Percentiles rank a stretch among this genome's conserved stretches.
Evolutionary conservation across 2,113 vertebrate genomes (phyloP).

Genomic region (Oreochromis tanganicae): DNA sequence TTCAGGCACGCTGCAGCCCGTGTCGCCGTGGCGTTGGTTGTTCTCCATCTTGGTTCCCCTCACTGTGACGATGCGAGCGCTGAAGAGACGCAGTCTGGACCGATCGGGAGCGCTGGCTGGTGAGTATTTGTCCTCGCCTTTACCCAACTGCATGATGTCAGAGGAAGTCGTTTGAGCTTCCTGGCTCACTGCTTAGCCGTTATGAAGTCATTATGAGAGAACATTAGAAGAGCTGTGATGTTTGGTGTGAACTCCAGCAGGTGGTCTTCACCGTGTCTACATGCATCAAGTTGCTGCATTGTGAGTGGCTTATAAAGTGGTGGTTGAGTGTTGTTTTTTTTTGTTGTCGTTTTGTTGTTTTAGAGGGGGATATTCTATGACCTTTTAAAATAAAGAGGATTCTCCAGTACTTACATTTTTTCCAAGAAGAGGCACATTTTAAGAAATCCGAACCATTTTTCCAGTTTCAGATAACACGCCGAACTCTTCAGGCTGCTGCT

Average conservation of each 20-base stretch:
- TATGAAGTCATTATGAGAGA: not conserved
- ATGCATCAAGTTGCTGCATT: not conserved
- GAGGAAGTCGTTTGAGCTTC: not conserved
- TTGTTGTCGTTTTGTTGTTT: not conserved
- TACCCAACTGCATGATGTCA: not conserved
- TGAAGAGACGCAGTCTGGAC: conserved; percentile 86
- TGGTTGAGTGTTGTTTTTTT: not conserved
- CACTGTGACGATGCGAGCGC: conserved; percentile 71
- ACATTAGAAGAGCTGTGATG: not conserved
- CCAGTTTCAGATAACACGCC: not conserved
- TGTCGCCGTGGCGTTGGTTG: conserved; percentile 96
- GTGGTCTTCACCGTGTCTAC: not conserved
- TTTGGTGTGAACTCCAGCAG: not conserved
- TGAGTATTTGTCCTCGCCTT: conserved; percentile 24
- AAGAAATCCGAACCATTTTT: not conserved
- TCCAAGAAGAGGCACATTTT: not conserved
- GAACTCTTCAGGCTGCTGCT: not conserved
- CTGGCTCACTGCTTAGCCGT: not conserved
- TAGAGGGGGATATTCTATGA: not conserved
- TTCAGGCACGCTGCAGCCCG: conserved; percentile 81
- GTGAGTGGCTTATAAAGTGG: not conserved
- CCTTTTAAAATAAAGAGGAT: not conserved
- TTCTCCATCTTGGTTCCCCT: conserved; percentile 87
- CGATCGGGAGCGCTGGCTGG: conserved; percentile 85
- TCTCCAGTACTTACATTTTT: not conserved